Evolutionary conservation across 2,888 invertebrate species (phyloP), one percentile per base, ranked within the genome.

Genomic region (Herminia tarsipennalis): DNA sequence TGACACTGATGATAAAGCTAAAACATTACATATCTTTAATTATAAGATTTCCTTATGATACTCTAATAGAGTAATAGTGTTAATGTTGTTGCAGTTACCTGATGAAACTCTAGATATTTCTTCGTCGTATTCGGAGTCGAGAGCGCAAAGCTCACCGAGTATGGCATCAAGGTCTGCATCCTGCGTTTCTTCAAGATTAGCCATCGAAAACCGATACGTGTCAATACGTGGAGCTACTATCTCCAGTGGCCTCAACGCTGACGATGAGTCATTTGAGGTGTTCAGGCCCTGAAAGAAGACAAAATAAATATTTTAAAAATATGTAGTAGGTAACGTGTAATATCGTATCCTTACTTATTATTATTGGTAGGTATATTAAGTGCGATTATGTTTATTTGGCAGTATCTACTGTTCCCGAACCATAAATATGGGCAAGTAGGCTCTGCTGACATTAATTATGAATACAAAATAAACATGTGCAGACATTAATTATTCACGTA

Each of bases 151-250:
- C 83, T 99, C 99, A 24, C 98, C 98, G 49, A 99, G 93, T 70
- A 99, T 98, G 44, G 98, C 98, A 85, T 99, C 99, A 81, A 99
- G 92, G 88, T 99, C 99, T 36, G 98, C 97, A 87, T 99, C 98
- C 80, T 98, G 98, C 13, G 97, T 97, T 86, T 98, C 98, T 92
- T 98, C 98, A 39, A 98, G 93, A 86, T 98, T 98, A 36, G 98
- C 98, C 97, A 98, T 98, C 38, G 98, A 98, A 87, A 98, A 98
- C 72, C 98, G 94, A 87, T 98, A 97, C 51, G 96, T 95, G 89
- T 97, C 97, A 71, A 97, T 97, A 60, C 97, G 88, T 30, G 96
- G 96, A n/a, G 95, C 94, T 46, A 95, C 94, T 68, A 95, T 94
- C 82, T 95, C 95, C 68, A 94, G 89, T 5, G 95, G 95, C 69